Evolutionary conservation across 2,888 invertebrate genomes (phyloP), one percentile per base, ranked within the genome.

Genomic region (Fissipunctia ypsillon): DNA sequence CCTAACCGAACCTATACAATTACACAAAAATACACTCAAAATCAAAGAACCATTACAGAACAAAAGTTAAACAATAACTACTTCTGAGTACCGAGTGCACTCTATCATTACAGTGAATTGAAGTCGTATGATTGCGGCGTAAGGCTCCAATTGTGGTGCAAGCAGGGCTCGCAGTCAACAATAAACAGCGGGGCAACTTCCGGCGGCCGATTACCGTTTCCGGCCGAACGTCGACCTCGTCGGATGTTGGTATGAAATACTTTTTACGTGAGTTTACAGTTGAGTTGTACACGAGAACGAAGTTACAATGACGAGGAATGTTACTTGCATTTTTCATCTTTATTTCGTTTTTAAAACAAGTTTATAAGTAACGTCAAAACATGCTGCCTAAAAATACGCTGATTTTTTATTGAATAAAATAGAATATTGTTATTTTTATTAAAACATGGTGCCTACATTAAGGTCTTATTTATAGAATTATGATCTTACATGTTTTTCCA

Each of bases 141-240:
- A 74, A 52, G 48, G 64, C 54, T 65, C 43, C 71, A 64, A 60
- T 75, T 73, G 73, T 73, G 59, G 63, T 69, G 71, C 70, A 69
- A 69, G 80, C 78, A 85, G 81, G 68, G 75, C 59, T 73, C 50
- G 70, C 82, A 79, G 84, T 84, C 86, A 87, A 90, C 90, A 90
- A 89, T 91, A 89, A 90, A 88, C 87, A 86, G 86, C 81, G 80
- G 81, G 78, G 81, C 80, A 57, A 80, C 87, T 88, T 91, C 91
- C 91, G 89, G 87, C 83, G 80, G 74, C 86, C 88, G 90, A 89
- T 91, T 89, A 90, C 91, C 80, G 87, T 84, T 88, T 91, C 91
- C 90, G 89, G 85, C 63, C 73, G 76, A 77, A 66, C 76, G 72
- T 70, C 81, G 85, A 87, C 88, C 88, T 80, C 81, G 76, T 78